Base-by-base conservation (phyloP, 2,888 invertebrate species). In the Hoplodrina blanda region DNA sequence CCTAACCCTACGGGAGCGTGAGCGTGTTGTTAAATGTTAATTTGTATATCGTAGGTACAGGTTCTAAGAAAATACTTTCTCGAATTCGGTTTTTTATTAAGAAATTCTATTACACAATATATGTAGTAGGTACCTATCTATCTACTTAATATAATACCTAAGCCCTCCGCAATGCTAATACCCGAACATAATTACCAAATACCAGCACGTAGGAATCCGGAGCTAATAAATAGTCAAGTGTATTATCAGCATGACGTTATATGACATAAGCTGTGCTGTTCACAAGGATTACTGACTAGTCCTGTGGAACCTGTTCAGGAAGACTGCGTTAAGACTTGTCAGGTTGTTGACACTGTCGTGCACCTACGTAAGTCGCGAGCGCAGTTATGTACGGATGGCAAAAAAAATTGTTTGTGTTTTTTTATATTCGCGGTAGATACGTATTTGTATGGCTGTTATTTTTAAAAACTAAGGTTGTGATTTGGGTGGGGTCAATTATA, bases 281-380 rank as follows among this genome's bases (percentile, higher is more conserved):
- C 73, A 57, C 78, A 69, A 73, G 80, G 81, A 81, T 79, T 81
- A 81, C 69, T 53, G 81, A 74, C 63, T 62, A 56, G 69, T 64
- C 68, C 73, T 72, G 53, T 15, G 46, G 68, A 88, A 88, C 85
- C 86, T 80, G 88, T 88, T 87, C 84, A 74, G 72, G 81, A 85
- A 85, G 85, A 82, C 73, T 81, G 81, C 78, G 80, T 86, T 88
- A 90, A 87, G 87, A 85, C 87, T 83, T 89, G 89, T 83, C 89
- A 88, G 93, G 93, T 92, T 93, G 89, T 93, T 93, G 92, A 93
- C 93, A 90, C 90, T 91, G 86, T 89, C 87, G 87, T 84, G 87
- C 85, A 83, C 83, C 82, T 86, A 88, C 85, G 86, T 86, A 82
- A 80, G 86, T 88, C 86, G 90, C 88, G 85, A 72, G 87, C 88